phyloP scores from a whole-genome alignment of 2,888 invertebrate species.

The Bugula neritina region DNA sequence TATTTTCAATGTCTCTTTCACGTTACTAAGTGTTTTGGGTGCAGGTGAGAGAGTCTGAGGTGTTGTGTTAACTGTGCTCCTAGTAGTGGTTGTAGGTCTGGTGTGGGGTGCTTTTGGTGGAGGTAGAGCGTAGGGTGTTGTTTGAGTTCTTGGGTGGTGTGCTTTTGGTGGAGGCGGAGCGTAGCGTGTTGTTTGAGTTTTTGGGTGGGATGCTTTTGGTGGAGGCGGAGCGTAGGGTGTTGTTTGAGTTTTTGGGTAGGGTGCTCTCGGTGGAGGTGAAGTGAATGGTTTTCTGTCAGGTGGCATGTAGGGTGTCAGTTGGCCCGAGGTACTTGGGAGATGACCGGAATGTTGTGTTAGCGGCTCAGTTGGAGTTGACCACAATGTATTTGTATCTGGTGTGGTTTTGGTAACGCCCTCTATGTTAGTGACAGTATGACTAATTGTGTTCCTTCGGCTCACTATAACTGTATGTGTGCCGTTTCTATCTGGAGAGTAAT shows the following conservation, averaged over 20 bases:
- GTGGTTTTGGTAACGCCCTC: not conserved
- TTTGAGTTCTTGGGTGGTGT: not conserved
- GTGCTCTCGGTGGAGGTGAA: not conserved
- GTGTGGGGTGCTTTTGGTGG: not conserved
- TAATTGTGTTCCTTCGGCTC: too few species aligned
- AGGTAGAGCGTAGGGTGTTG: not conserved
- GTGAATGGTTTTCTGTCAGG: not conserved
- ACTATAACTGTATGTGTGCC: not conserved
- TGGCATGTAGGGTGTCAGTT: not conserved
- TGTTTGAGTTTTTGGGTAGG: not conserved
- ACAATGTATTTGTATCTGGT: not conserved
- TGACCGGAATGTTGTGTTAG: too few species aligned
- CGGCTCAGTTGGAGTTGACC: not conserved
- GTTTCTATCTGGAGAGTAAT: not conserved
- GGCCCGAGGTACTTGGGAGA: too few species aligned
- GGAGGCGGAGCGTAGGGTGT: not conserved
- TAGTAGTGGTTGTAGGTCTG: not conserved
- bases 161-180: not conserved
- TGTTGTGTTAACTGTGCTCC: not conserved
- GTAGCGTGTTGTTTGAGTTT: not conserved
- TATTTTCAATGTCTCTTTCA: too few species aligned
- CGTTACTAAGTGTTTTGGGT: too few species aligned
- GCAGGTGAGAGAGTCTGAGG: not conserved
- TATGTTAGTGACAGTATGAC: not conserved
- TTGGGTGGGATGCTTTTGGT: not conserved